Evolutionary conservation across 2,797 vertebrate species (phyloP).

Genomic region (Rousettus madagascariensis): DNA sequence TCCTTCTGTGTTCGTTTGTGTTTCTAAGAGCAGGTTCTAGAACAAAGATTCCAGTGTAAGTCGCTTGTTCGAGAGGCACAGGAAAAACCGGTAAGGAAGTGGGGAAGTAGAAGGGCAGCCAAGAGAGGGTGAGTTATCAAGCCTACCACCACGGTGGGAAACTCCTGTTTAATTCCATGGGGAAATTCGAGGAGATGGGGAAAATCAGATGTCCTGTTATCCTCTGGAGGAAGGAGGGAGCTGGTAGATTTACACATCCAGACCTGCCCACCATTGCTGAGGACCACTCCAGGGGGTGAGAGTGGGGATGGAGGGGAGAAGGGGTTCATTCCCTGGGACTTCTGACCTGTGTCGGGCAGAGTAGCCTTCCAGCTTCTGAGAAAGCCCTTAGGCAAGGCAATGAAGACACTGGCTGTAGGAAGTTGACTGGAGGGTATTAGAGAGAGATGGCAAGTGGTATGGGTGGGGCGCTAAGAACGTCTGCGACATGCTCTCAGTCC

Average conservation of each 20-base stretch:
- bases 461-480: neutral
- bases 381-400: neutral
- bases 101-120: neutral
- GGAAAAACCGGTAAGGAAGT: neutral
- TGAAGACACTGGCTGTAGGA: neutral
- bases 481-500: neutral
- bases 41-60: neutral
- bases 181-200: neutral
- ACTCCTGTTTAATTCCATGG: neutral
- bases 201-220: neutral
- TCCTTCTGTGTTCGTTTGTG: neutral
- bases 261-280: neutral
- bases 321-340: fast-evolving
- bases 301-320: no score
- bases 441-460: fast-evolving
- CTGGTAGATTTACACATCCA: neutral
- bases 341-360: neutral
- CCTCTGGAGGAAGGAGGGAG: neutral
- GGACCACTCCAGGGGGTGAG: neutral
- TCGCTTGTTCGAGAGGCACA: neutral
- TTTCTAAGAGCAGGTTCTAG: neutral
- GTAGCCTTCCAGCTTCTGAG: neutral
- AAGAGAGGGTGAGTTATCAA: neutral
- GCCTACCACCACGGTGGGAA: neutral
- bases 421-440: no score